phyloP scores from a whole-genome alignment of 2,797 vertebrate genomes.

The Artibeus jamaicensis region DNA sequence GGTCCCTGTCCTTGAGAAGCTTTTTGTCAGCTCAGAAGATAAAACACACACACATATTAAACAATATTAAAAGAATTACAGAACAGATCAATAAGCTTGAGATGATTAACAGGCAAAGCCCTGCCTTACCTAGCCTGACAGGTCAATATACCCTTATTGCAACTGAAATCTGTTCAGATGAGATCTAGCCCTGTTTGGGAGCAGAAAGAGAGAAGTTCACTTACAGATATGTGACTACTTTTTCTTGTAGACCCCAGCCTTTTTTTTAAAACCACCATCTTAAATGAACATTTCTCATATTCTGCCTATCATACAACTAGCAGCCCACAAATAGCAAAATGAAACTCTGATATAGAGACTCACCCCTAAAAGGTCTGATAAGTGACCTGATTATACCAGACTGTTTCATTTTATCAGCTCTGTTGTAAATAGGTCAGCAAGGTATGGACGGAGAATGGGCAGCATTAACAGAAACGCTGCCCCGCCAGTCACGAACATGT shows the following conservation, averaged over 20 bases:
- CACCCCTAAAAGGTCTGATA: not conserved
- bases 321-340: conserved; percentile 8
- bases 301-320: conserved; percentile 1
- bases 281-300: not conserved
- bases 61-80: conserved; percentile 56
- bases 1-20: conserved; percentile 69
- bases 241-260: not conserved
- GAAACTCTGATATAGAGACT: conserved; percentile 13
- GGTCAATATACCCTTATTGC: not conserved
- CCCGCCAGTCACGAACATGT: not conserved
- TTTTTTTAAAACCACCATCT: not conserved
- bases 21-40: conserved; percentile 64
- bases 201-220: not conserved
- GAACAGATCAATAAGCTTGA: conserved; percentile 60
- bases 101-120: conserved; percentile 56
- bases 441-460: conserved; percentile 30
- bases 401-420: not conserved
- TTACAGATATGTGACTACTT: not conserved
- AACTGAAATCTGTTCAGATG: not conserved
- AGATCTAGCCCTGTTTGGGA: not conserved
- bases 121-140: conserved; percentile 10
- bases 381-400: not conserved
- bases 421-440: conserved; percentile 8
- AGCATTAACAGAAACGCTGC: not conserved
- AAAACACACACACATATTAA: conserved; percentile 59